phyloP scores from a whole-genome alignment of 1,140 invertebrate genomes.

The Agrypnia vestita region DNA sequence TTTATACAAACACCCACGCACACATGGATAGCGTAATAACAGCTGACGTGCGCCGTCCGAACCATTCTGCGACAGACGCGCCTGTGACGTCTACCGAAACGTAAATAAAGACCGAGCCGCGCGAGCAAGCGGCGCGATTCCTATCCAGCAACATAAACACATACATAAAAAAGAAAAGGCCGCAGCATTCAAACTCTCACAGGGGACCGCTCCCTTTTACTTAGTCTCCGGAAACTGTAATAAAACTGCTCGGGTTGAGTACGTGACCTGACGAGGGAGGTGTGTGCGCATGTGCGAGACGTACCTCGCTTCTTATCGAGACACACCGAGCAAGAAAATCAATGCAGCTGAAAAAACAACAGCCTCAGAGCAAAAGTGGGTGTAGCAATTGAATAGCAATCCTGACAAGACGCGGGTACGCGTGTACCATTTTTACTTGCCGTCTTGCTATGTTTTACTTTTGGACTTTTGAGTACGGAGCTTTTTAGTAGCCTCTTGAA shows the following conservation, averaged over 20 bases:
- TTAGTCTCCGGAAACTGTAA: neutral
- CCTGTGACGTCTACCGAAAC: conserved; percentile 53
- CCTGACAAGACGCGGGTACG: too few relatives aligned
- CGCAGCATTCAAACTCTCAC: neutral
- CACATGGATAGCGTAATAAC: conserved; percentile 44
- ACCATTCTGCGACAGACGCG: conserved; percentile 37
- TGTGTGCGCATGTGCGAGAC: conserved; percentile 26
- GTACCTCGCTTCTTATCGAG: conserved; percentile 12
- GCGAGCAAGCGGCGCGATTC: neutral
- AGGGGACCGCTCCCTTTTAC: neutral
- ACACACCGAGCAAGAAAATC: conserved; percentile 8
- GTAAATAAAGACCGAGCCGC: conserved; percentile 44
- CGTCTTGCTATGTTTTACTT: neutral
- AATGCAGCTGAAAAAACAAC: conserved; percentile 9
- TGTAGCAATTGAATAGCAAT: neutral
- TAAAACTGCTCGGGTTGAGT: neutral
- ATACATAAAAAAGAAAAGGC: neutral
- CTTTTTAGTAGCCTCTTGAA: conserved; percentile 35
- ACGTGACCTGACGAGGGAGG: conserved; percentile 17
- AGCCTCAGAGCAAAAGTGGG: neutral
- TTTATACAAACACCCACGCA: conserved; percentile 44
- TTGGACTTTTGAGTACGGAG: neutral
- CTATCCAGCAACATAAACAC: neutral
- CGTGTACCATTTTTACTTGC: neutral
- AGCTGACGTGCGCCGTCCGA: conserved; percentile 45